Percentiles rank a stretch among this genome's conserved stretches.
These are phyloP conservation scores for Trematomus loennbergii DNA, from an alignment of 2,113 vertebrate genomes.

Conservation along the genomic window DNA sequence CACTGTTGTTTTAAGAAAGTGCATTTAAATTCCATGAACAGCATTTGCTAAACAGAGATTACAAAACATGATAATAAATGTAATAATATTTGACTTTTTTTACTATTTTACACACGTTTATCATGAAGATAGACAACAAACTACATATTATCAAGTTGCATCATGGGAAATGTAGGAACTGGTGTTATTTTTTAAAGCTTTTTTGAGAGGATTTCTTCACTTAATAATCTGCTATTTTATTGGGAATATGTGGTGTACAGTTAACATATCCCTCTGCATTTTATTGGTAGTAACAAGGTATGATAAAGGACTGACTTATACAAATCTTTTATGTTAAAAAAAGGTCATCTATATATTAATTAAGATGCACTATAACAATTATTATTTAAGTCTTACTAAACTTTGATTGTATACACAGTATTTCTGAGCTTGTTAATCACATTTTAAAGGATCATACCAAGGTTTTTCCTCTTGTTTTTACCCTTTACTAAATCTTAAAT, in stretches of 20 bases:
- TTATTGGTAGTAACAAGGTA: not conserved
- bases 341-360: not conserved
- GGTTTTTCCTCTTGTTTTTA: not conserved
- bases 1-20: not conserved
- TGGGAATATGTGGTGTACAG: too few relatives aligned
- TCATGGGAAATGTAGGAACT: too few relatives aligned
- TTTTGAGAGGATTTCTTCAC: too few relatives aligned
- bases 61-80: too few relatives aligned
- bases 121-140: too few relatives aligned
- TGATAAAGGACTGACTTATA: not conserved
- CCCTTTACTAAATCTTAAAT: not conserved
- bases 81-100: too few relatives aligned
- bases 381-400: not conserved
- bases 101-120: too few relatives aligned
- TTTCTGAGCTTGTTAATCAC: not conserved
- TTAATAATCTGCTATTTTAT: too few relatives aligned
- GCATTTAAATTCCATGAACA: not conserved
- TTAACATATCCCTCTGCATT: too few relatives aligned
- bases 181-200: too few relatives aligned
- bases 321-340: not conserved
- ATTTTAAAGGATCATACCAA: not conserved
- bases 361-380: not conserved
- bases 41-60: too few relatives aligned
- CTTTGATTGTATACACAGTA: not conserved
- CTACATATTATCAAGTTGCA: too few relatives aligned